These are phyloP conservation scores for Allygus modestus DNA, from an alignment of 2,888 invertebrate species.

Conservation along the genomic window DNA sequence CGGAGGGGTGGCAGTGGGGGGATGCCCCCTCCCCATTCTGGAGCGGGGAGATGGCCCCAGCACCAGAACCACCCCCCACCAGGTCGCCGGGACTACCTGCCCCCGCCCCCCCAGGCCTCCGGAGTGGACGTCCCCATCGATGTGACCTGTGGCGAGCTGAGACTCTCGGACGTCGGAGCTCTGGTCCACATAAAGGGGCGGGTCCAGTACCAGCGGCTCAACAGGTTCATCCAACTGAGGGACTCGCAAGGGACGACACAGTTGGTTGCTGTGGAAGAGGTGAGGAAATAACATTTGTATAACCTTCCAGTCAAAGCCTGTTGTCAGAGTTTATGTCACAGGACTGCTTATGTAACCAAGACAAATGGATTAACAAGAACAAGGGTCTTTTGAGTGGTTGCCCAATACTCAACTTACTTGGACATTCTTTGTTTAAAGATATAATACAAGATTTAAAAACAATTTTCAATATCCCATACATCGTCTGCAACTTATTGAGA, in stretches of 20 bases:
- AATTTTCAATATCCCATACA: too few species aligned
- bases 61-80: not conserved
- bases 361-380: too few species aligned
- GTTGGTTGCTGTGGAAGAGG: constrained; percentile 81
- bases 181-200: constrained; percentile 92
- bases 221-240: constrained; percentile 89
- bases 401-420: too few species aligned
- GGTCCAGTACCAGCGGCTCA: constrained; percentile 91
- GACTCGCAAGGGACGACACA: constrained; percentile 95
- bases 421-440: too few species aligned
- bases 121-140: not conserved
- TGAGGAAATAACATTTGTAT: constrained; percentile 73
- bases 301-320: too few species aligned
- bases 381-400: too few species aligned
- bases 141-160: constrained; percentile 91
- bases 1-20: not conserved
- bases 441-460: too few species aligned
- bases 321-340: too few species aligned
- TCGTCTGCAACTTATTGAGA: too few species aligned
- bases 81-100: not conserved
- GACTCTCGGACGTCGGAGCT: constrained; percentile 81
- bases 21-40: not conserved
- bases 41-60: not conserved
- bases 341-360: too few species aligned
- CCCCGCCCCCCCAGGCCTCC: not conserved